These are phyloP conservation scores for Chionomys nivalis DNA, from an alignment of 2,113 vertebrate species.

Conservation along the genomic window DNA sequence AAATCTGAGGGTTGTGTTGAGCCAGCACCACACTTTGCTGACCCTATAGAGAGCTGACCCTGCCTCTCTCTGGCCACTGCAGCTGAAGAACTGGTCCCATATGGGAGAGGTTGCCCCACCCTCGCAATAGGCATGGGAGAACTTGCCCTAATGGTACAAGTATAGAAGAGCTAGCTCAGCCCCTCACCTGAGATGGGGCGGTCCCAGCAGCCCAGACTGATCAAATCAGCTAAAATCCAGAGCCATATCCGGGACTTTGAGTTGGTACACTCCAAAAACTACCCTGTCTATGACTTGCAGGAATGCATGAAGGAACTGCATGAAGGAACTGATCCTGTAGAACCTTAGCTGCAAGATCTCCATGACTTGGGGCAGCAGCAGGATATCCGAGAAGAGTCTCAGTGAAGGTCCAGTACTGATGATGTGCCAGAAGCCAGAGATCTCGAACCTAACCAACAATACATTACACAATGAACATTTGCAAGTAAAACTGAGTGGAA, in stretches of 20 bases:
- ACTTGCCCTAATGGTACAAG: no score
- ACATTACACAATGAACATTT: background rate
- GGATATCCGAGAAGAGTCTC: no score
- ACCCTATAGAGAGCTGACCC: background rate
- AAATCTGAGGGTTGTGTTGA: background rate
- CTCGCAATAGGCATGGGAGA: background rate
- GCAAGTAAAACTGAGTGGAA: background rate
- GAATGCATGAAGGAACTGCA: no score
- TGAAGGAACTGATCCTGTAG: no score
- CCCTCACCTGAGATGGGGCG: background rate
- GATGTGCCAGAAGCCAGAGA: background rate
- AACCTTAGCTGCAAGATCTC: background rate
- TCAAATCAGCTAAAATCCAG: background rate
- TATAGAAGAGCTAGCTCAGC: background rate
- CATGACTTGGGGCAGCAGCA: no score
- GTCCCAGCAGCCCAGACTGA: background rate
- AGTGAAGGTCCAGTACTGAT: no score
- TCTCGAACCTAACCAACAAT: background rate
- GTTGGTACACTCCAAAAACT: background rate
- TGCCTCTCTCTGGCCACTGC: background rate
- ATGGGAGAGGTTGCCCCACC: background rate
- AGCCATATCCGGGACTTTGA: background rate
- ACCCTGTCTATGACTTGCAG: background rate
- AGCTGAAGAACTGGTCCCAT: background rate
- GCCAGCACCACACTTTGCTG: background rate